Evolutionary conservation across 1,140 invertebrate genomes (phyloP).

Genomic region (Zaprionus davidi): DNA sequence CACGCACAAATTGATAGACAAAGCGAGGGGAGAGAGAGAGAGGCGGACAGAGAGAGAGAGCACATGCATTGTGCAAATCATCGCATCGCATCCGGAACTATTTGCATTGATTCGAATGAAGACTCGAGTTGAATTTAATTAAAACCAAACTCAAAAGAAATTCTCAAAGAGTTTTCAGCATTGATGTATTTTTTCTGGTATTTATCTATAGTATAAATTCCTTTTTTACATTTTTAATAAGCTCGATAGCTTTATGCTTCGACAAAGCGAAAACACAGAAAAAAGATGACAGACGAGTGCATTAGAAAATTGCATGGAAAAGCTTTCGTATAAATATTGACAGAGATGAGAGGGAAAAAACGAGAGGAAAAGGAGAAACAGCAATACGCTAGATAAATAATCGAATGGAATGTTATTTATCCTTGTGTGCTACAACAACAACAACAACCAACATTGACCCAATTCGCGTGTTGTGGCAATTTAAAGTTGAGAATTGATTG

Average conservation of each 20-base stretch:
- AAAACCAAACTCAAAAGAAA: not conserved
- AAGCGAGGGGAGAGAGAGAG: no score
- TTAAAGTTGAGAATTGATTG: slow-evolving; percentile 21
- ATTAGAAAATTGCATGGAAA: slow-evolving; percentile 62
- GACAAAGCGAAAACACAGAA: slow-evolving; percentile 41
- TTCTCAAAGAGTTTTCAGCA: not conserved
- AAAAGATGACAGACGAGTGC: slow-evolving; percentile 27
- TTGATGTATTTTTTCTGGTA: not conserved
- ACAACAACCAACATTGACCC: slow-evolving; percentile 9
- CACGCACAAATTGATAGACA: no score
- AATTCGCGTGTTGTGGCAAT: not conserved
- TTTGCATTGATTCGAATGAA: not conserved
- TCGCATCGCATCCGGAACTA: not conserved
- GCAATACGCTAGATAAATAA: slow-evolving; percentile 9
- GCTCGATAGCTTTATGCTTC: slow-evolving; percentile 15
- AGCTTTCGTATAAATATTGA: slow-evolving; percentile 38
- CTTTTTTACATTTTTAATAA: slow-evolving; percentile 23
- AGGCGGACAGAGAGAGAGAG: no score
- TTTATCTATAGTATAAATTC: not conserved
- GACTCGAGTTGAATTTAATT: not conserved
- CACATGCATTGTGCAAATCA: not conserved
- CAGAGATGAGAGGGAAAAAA: not conserved
- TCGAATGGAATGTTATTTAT: not conserved
- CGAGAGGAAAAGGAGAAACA: not conserved
- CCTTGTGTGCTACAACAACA: slow-evolving; percentile 5